A percentile compares a stretch with the other conserved stretches of the same genome.
These are phyloP conservation scores for Ophthalmolycus amberensis DNA, from an alignment of 2,113 vertebrate genomes.

Conservation along the genomic window DNA sequence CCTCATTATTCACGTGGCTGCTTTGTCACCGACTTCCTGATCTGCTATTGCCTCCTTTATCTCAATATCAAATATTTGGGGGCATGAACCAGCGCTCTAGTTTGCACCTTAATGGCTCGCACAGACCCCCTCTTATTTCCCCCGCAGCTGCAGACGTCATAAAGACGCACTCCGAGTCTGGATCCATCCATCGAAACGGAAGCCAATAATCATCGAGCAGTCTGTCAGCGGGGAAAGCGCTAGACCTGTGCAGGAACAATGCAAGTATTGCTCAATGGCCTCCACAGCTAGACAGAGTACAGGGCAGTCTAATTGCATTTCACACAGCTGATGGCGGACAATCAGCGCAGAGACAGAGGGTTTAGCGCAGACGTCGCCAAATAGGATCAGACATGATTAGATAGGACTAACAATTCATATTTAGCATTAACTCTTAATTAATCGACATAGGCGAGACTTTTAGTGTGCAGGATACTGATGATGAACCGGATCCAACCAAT, in stretches of 20 bases:
- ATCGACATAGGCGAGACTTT: constrained; percentile 4
- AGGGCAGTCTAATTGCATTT: constrained; percentile 73
- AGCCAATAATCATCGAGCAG: constrained; percentile 68
- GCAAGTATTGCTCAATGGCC: constrained; percentile 45
- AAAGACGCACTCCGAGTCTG: constrained; percentile 28
- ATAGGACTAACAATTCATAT: constrained; percentile 50
- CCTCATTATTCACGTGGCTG: constrained; percentile 62
- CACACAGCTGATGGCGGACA: constrained; percentile 45
- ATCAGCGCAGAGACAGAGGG: constrained; percentile 33
- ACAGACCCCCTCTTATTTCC: not conserved
- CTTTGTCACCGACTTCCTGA: constrained; percentile 70
- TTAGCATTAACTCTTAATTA: constrained; percentile 40
- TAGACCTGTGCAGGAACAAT: constrained; percentile 61
- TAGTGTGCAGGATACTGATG: not conserved
- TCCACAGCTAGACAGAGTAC: constrained; percentile 33
- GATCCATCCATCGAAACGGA: constrained; percentile 5
- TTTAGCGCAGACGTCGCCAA: constrained; percentile 51
- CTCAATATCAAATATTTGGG: constrained; percentile 81
- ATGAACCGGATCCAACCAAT: not conserved
- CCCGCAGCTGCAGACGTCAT: constrained; percentile 37
- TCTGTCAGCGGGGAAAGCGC: constrained; percentile 49
- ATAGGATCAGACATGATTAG: constrained; percentile 77
- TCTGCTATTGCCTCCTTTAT: constrained; percentile 58
- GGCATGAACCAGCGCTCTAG: constrained; percentile 50
- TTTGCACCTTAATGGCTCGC: constrained; percentile 78